These are phyloP conservation scores for Notamacropus eugenii DNA, from an alignment of 2,797 vertebrate species.

Conservation along the genomic window DNA sequence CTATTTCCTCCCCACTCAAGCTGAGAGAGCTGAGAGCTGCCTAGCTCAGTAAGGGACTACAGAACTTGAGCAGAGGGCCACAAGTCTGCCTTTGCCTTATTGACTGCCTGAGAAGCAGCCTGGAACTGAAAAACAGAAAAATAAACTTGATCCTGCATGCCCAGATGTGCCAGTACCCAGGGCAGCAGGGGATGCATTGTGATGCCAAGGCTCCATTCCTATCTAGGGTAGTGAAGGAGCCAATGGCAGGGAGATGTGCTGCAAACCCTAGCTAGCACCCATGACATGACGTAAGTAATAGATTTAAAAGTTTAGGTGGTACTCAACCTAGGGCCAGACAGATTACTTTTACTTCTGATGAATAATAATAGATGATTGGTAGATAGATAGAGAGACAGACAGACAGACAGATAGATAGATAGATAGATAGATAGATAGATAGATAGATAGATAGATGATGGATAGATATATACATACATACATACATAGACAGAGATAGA, in stretches of 20 bases:
- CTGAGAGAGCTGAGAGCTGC: neutral
- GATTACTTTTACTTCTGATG: neutral
- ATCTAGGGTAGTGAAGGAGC: neutral
- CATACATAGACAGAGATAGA: neutral
- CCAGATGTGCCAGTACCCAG: neutral
- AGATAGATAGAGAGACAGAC: neutral
- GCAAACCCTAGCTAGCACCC: neutral
- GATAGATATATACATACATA: no score
- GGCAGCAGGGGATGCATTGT: neutral
- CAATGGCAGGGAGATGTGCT: neutral
- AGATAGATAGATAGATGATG: neutral
- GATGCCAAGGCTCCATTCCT: neutral
- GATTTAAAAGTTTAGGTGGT: neutral
- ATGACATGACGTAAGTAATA: neutral
- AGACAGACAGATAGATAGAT: neutral
- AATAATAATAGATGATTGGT: neutral
- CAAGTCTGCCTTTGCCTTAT: neutral
- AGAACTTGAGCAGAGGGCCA: neutral
- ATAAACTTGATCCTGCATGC: neutral
- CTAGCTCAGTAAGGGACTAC: neutral
- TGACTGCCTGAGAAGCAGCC: neutral
- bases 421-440: neutral
- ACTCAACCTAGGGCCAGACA: neutral
- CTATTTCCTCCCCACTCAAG: neutral
- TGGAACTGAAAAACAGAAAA: neutral